These are phyloP conservation scores for Ricordea florida DNA, from an alignment of 92 coral and sea anemone genomes.

Conservation along the genomic window DNA sequence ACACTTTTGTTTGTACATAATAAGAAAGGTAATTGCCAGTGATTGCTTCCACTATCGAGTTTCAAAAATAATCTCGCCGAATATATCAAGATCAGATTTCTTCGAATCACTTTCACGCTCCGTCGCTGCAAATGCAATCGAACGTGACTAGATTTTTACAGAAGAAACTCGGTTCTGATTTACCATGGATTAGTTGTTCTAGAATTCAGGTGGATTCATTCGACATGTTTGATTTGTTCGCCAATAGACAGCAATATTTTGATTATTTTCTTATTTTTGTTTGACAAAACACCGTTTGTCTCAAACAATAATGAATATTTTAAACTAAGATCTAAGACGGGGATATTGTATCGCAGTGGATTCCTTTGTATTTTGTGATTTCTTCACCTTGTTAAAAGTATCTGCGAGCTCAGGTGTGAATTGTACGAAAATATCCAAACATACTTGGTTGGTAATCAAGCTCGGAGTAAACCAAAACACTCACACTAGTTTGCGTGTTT, in stretches of 20 bases:
- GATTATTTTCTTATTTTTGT: slow-evolving; percentile 8
- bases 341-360: no score
- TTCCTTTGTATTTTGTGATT: no score
- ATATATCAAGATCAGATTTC: no score
- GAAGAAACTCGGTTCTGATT: no score
- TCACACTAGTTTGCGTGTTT: slow-evolving; percentile 37
- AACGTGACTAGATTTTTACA: no score
- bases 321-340: background rate
- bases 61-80: slow-evolving; percentile 22
- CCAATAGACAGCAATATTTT: slow-evolving; percentile 1
- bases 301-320: background rate
- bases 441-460: no score
- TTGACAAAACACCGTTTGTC: background rate
- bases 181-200: slow-evolving; percentile 7
- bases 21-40: background rate
- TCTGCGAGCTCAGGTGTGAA: no score
- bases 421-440: no score
- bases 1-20: slow-evolving; percentile 15
- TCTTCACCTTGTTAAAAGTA: no score
- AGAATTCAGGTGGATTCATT: background rate
- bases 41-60: background rate
- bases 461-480: no score
- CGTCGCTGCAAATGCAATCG: no score
- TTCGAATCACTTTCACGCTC: no score
- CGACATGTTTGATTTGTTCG: slow-evolving; percentile 39